Percentiles rank a stretch among this genome's conserved stretches.
These are phyloP conservation scores for Neomonachus schauinslandi DNA, from an alignment of 2,113 vertebrate genomes.

Conservation along the genomic window DNA sequence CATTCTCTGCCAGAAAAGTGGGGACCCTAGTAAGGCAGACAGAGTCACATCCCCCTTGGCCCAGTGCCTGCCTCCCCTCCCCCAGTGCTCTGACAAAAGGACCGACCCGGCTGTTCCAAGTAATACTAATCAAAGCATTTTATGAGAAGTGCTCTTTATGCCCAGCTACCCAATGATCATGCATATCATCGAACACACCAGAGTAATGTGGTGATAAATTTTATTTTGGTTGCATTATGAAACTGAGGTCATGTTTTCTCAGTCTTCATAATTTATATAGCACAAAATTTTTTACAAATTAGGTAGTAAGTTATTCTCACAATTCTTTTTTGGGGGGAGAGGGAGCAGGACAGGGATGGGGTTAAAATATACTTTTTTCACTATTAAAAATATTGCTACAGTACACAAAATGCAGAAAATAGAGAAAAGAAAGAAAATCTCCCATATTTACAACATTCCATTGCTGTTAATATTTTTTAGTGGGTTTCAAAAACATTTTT, in stretches of 20 bases:
- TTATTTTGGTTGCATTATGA: constrained; percentile 1
- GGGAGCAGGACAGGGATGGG: not conserved
- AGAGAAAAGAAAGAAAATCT: constrained; percentile 25
- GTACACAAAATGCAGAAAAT: not conserved
- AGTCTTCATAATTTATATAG: constrained; percentile 28
- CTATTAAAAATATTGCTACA: not conserved
- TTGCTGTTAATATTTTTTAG: not conserved
- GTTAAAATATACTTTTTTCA: not conserved
- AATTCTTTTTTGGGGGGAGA: not conserved
- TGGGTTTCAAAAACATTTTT: not conserved
- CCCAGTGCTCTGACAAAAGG: not conserved
- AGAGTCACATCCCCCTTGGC: not conserved
- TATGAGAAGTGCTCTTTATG: constrained; percentile 11
- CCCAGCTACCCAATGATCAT: not conserved
- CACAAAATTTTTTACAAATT: not conserved
- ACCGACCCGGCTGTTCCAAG: not conserved
- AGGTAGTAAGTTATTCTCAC: constrained; percentile 21
- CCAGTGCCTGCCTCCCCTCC: not conserved
- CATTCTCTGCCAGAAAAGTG: not conserved
- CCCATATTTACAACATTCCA: not conserved
- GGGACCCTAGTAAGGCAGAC: not conserved
- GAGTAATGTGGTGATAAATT: not conserved
- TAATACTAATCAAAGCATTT: not conserved
- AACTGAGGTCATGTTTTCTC: constrained; percentile 43
- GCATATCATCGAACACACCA: not conserved